These are phyloP conservation scores for Oryzias javanicus DNA, from an alignment of 2,113 vertebrate species.

Conservation along the genomic window DNA sequence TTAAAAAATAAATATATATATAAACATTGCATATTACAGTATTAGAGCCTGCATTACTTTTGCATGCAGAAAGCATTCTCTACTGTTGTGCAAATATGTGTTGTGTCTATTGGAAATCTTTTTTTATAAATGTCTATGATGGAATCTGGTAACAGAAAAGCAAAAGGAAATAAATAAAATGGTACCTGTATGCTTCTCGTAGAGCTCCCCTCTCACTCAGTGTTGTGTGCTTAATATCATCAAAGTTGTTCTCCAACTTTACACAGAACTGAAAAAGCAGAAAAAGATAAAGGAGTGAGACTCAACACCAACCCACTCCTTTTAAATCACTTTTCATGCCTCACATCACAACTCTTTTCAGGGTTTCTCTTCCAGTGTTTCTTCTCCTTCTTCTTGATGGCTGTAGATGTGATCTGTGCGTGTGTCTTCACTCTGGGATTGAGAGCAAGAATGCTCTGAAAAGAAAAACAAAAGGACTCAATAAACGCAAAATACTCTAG, in stretches of 20 bases:
- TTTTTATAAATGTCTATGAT: neutral
- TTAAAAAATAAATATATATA: too few species aligned
- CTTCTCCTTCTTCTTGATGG: conserved; percentile 84
- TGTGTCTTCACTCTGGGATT: conserved; percentile 83
- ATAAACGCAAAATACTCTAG: neutral
- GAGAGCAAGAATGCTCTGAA: conserved; percentile 84
- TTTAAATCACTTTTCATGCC: conserved; percentile 32
- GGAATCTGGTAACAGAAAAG: neutral
- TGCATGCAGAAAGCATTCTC: too few species aligned
- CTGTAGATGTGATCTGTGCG: conserved; percentile 82
- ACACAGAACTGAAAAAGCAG: conserved; percentile 73
- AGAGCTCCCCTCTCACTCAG: conserved; percentile 90
- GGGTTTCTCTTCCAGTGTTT: conserved; percentile 91
- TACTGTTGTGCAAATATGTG: neutral
- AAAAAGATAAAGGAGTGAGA: too few species aligned
- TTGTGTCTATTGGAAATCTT: neutral
- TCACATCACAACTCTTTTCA: conserved; percentile 83
- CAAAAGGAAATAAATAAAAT: conserved; percentile 25
- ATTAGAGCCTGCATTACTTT: too few species aligned
- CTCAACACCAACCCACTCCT: neutral
- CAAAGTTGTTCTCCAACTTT: conserved; percentile 95
- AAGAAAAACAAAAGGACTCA: conserved; percentile 7
- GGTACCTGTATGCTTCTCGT: conserved; percentile 92
- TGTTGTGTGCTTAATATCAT: conserved; percentile 91
- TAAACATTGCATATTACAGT: too few species aligned